Evolutionary conservation across 2,888 invertebrate species (phyloP).

Genomic region (Cistogaster globosa): DNA sequence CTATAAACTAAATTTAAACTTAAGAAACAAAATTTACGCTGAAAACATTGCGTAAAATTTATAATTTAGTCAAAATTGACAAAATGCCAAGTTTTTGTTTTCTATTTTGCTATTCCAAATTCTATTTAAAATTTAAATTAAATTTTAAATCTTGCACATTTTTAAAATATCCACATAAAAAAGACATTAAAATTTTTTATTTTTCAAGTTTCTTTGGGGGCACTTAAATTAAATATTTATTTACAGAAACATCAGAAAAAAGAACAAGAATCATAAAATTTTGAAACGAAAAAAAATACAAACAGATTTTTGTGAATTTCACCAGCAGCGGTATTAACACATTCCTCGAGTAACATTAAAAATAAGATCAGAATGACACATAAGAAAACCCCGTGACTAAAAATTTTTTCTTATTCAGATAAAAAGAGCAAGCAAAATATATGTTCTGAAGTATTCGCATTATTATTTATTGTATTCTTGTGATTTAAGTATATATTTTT

Average conservation of each 20-base stretch:
- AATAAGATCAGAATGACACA: conserved; percentile 44
- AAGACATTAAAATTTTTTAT: background rate
- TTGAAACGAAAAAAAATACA: background rate
- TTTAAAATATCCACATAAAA: conserved; percentile 11
- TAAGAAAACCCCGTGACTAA: conserved; percentile 40
- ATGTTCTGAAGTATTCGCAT: background rate
- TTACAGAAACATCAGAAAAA: conserved; percentile 38
- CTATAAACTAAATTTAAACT: conserved; percentile 60
- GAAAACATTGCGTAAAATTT: conserved; percentile 61
- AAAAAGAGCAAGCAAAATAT: background rate
- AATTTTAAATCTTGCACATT: background rate
- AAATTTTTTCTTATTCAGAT: background rate
- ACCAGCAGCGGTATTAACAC: conserved; percentile 7
- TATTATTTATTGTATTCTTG: background rate
- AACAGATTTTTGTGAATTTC: conserved; percentile 11
- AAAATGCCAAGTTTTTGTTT: conserved; percentile 53
- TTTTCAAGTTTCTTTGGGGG: conserved; percentile 15
- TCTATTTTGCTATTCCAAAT: background rate
- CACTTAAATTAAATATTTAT: conserved; percentile 45
- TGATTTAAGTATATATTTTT: background rate
- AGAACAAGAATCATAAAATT: background rate
- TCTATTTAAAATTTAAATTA: background rate
- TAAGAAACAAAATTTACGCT: conserved; percentile 35
- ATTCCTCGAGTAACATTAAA: conserved; percentile 18
- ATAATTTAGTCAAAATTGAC: conserved; percentile 46